Evolutionary conservation across 1,140 invertebrate genomes (phyloP), one percentile per base, ranked within the genome.

Genomic region (Tenebrio molitor): DNA sequence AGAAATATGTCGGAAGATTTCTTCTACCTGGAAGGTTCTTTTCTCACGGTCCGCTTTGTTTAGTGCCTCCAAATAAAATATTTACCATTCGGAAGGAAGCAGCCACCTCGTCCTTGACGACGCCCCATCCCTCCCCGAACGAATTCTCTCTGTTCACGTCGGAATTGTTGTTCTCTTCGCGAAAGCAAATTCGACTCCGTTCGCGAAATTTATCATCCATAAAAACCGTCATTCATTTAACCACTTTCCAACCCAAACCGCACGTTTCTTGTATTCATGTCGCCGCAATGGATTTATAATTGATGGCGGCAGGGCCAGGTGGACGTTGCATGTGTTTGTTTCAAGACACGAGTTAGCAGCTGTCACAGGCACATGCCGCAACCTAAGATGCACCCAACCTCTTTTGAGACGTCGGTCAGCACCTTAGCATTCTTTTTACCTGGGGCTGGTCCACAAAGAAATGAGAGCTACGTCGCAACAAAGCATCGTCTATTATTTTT

Each of bases 351-450:
- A 58, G 46, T 42, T 29, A 42, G 64, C 69, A 71, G 70, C 69
- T 71, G 70, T 67, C 68, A 63, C 41, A 33, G 73, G 73, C 73
- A 74, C 73, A 74, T 72, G 73, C 73, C 69, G 17, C 19, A 23
- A 41, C 62, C 42, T 36, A 64, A 71, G 58, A 71, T 65, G 41
- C 21, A 65, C 41, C 29, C 14, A 62, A 44, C 14, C 44, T 29
- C 23, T 58, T 29, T 65, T 25, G 12, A 25, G 15, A n/a, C n/a
- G n/a, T n/a, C 19, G 21, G 8, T 4, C 25, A 29, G n/a, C 44
- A 50, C 44, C 50, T 58, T 58, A 25, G 21, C 15, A 58, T 58
- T 39, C 36, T 39, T 58, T 58, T 58, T 58, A 58, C 50, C 50
- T 58, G 50, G 23, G 15, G 50, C n/a, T n/a, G n/a, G n/a, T n/a